A percentile compares a stretch with the other conserved stretches of the same genome.
phyloP scores from a whole-genome alignment of 2,888 invertebrate genomes.

The Lasius platythorax region DNA sequence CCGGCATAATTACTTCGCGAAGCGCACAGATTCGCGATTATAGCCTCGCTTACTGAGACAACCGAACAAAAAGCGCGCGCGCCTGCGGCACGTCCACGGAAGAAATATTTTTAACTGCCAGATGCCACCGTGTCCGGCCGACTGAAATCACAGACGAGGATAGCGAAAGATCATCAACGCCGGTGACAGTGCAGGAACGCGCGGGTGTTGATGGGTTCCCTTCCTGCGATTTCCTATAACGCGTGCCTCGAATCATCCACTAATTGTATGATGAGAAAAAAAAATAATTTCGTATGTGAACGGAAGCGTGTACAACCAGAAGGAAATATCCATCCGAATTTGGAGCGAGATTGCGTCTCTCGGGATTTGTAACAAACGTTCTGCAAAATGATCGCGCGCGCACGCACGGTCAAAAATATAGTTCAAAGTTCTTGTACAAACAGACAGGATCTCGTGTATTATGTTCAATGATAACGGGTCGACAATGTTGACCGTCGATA shows the following conservation, averaged over 20 bases:
- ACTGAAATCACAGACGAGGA: conserved; percentile 67
- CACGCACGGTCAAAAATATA: conserved; percentile 13
- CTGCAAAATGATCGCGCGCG: conserved; percentile 51
- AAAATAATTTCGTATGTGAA: conserved; percentile 1
- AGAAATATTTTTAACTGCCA: conserved; percentile 81
- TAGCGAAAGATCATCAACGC: conserved; percentile 49
- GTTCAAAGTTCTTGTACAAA: conserved; percentile 70
- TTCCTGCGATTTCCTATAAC: background rate
- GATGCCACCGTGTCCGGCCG: conserved; percentile 76
- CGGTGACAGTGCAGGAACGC: conserved; percentile 58
- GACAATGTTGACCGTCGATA: conserved; percentile 61
- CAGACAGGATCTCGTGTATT: conserved; percentile 59
- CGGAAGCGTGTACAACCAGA: background rate
- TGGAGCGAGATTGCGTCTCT: background rate
- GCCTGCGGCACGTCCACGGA: conserved; percentile 64
- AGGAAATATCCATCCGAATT: background rate
- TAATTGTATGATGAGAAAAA: background rate
- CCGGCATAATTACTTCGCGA: conserved; percentile 76
- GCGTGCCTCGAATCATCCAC: background rate
- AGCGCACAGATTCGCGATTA: conserved; percentile 59
- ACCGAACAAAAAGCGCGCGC: conserved; percentile 72
- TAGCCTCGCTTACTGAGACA: conserved; percentile 64
- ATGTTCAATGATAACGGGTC: conserved; percentile 71
- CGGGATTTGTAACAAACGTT: conserved; percentile 2
- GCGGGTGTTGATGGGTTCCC: conserved; percentile 21